Evolutionary conservation across 2,888 invertebrate species (phyloP), one percentile per base, ranked within the genome.

Genomic region (Thysanoteuthis rhombus): DNA sequence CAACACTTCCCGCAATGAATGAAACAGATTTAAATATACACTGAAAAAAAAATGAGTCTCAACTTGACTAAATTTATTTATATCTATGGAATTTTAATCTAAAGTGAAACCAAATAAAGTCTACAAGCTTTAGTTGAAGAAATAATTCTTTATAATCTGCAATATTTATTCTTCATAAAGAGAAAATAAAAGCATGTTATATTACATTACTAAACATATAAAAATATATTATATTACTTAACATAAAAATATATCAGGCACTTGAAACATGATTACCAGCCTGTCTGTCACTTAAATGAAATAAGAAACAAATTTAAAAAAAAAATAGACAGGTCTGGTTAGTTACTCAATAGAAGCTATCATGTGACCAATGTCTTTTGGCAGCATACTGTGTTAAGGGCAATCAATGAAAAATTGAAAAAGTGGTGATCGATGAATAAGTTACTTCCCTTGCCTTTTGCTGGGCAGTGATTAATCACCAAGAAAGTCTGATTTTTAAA

Each of bases 1-100:
- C 75, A 75, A 75, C n/a, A 75, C 75, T 52, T 52, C 22, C 6
- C 25, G 25, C 22, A 52, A 25, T 52, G 25, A 52, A 25, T 52
- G 25, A 52, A 52, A 22, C 25, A 52, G 52, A 25, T 52, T 52
- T 52, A 22, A 75, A 75, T 32, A n/a, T 75, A n/a, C n/a, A 75
- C 2, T 1, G 8, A 6, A n/a, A n/a, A 25, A 52, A 25, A 52
- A 52, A 52, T 25, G 4, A 52, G 25, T 52, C 52, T 25, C 25
- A 52, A 25, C 52, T 52, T 52, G 5, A n/a, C 16, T 75, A 75
- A 75, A n/a, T n/a, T n/a, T 75, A 75, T 75, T 75, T 32, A 75
- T n/a, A n/a, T 75, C 75, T 75, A 58, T 58, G 75, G n/a, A 75
- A 75, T 75, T 75, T 75, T 75, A 75, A 75, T n/a, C n/a, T 75